A percentile compares a stretch with the other conserved stretches of the same genome.
Conservation (phyloP, 2,888 invertebrate species). For the Clusia tigrina region DNA sequence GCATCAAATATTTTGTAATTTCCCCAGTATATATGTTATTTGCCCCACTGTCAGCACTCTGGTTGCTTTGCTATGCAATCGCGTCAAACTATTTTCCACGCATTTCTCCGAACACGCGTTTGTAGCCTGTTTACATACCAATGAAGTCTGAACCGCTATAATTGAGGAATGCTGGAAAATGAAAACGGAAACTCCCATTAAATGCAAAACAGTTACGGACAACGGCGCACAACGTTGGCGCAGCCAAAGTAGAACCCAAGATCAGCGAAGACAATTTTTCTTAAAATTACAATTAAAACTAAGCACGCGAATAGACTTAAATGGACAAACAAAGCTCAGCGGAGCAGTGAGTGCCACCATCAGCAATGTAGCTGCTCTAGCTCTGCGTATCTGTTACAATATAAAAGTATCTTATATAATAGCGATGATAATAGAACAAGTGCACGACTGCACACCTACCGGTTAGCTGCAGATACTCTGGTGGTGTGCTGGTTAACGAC, state of each 20-base stretch:
- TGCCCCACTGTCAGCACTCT: neutral
- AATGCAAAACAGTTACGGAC: slow-evolving; percentile 27
- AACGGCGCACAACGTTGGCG: neutral
- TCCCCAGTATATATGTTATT: too few species aligned
- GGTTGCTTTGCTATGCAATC: neutral
- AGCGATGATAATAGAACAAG: neutral
- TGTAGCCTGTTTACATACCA: slow-evolving; percentile 23
- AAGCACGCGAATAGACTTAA: neutral
- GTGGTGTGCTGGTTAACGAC: too few species aligned
- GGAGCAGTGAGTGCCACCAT: too few species aligned
- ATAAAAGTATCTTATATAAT: neutral
- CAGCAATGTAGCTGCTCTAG: too few species aligned
- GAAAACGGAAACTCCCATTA: slow-evolving; percentile 18
- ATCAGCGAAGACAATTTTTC: neutral
- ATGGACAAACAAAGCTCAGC: too few species aligned
- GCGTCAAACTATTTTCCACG: neutral
- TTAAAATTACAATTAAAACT: neutral
- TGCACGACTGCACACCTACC: neutral
- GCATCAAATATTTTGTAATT: too few species aligned
- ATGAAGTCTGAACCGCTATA: slow-evolving; percentile 25
- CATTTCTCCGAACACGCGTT: too few species aligned
- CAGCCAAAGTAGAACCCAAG: neutral
- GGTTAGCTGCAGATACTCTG: too few species aligned
- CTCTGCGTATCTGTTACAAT: neutral
- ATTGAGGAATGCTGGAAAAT: too few species aligned